Percentiles rank a stretch among this genome's conserved stretches.
These are phyloP conservation scores for Lynx canadensis DNA, from an alignment of 2,113 vertebrate species.

Conservation along the genomic window DNA sequence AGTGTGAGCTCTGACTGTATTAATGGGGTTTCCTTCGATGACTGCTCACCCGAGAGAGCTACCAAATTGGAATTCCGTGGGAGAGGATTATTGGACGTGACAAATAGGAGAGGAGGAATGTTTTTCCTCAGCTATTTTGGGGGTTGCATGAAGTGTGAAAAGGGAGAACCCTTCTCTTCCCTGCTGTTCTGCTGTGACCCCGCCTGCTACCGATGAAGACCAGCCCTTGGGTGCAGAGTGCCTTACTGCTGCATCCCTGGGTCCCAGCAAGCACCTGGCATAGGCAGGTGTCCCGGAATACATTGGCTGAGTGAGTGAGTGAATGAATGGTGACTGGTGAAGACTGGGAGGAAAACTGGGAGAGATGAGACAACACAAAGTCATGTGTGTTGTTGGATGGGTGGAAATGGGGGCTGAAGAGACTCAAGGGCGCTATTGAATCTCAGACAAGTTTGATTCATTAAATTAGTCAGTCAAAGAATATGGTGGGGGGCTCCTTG, in stretches of 20 bases:
- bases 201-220: background rate
- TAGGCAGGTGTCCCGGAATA: background rate
- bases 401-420: background rate
- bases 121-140: background rate
- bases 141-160: background rate
- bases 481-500: background rate
- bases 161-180: background rate
- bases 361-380: background rate
- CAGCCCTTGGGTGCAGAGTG: fast-evolving
- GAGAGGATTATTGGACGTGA: constrained; percentile 49
- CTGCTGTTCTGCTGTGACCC: fast-evolving
- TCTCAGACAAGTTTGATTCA: background rate
- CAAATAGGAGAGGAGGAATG: background rate
- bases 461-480: background rate
- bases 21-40: constrained; percentile 69
- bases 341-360: background rate
- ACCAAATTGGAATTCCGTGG: constrained; percentile 59
- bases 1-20: constrained; percentile 31
- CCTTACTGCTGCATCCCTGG: background rate
- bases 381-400: fast-evolving
- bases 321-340: background rate
- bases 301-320: fast-evolving
- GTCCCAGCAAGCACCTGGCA: background rate
- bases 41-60: constrained; percentile 10
- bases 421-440: background rate